phyloP scores from a whole-genome alignment of 2,113 vertebrate genomes.

The Lophius piscatorius region DNA sequence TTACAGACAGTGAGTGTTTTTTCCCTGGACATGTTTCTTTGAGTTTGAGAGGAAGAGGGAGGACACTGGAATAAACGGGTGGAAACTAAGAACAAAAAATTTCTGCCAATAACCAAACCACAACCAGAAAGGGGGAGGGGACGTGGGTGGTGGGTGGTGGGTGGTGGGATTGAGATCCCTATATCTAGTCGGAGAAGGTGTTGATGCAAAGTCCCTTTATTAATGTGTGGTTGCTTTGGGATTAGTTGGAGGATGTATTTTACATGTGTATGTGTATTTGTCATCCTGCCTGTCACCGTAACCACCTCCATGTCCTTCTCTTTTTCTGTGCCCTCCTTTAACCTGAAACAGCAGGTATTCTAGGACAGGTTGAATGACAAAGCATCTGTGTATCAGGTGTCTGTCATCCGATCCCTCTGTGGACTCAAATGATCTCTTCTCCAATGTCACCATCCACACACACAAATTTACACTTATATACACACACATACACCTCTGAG shows the following conservation, averaged over 20 bases:
- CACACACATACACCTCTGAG: constrained; percentile 8
- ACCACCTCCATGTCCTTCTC: constrained; percentile 27
- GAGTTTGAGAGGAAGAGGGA: constrained; percentile 36
- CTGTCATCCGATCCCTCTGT: constrained; percentile 64
- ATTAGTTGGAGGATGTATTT: constrained; percentile 47
- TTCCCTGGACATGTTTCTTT: constrained; percentile 48
- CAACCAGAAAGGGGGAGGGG: constrained; percentile 21
- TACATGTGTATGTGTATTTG: constrained; percentile 3
- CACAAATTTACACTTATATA: constrained; percentile 11
- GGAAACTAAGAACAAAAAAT: constrained; percentile 74
- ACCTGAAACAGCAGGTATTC: constrained; percentile 74
- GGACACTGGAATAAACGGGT: constrained; percentile 37
- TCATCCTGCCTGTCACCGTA: constrained; percentile 7
- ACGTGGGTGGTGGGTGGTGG: no score
- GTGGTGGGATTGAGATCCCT: constrained; percentile 10
- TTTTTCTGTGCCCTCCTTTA: constrained; percentile 52
- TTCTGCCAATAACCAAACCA: constrained; percentile 67
- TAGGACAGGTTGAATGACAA: constrained; percentile 74
- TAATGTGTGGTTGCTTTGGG: constrained; percentile 58
- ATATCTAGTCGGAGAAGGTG: constrained; percentile 37
- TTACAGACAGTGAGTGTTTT: constrained; percentile 44
- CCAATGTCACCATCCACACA: constrained; percentile 44
- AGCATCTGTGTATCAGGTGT: constrained; percentile 67
- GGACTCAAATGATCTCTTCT: constrained; percentile 54
- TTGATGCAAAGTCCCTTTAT: constrained; percentile 47